Base-by-base conservation (phyloP, 2,113 vertebrate genomes). In the Dolichallabes microphthalmus region DNA sequence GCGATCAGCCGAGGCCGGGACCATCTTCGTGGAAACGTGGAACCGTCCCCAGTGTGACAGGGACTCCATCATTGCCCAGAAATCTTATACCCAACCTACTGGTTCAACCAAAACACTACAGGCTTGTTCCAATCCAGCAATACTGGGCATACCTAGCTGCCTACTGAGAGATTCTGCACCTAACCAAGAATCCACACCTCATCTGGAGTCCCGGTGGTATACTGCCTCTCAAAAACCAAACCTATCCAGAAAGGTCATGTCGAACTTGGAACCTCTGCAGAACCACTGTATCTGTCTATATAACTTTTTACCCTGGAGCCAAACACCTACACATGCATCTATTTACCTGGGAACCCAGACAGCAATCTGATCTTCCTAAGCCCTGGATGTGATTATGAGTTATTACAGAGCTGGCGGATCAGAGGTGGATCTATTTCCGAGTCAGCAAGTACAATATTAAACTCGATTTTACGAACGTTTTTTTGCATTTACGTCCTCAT, bases 401-500 rank as follows among this genome's bases (percentile, higher is more conserved):
- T 20, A 7, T 78, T 78, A 53, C 53, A 19, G 52, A 78, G 75
- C 27, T 58, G 53, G 15, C 22, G 52, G 52, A 77, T 77, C 74
- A 55, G 52, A 77, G 14, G 3, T 57, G 27, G 74, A 77, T 77
- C 74, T 52, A 55, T 57, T 57, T 9, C 27, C 19, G 73, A 75
- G 22, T 57, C 74, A 57, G 74, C 74, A 12, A 77, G 25, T 19
- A 30, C 74, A 57, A 57, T 55, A 77, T 30, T 77, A 27, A 57
- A 77, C n/a, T 55, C n/a, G 2, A 55, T n/a, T 30, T 77, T 55
- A 77, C 4, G 8, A 20, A 57, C 74, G n/a, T n/a, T n/a, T n/a
- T 30, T 30, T 27, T 76, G 50, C 74, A 30, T 76, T 77, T 77
- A 30, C 11, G n/a, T 57, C 55, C 74, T 55, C 74, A 77, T 77